Evolutionary conservation across 2,797 vertebrate species (phyloP).

Genomic region (Peromyscus attwateri): DNA sequence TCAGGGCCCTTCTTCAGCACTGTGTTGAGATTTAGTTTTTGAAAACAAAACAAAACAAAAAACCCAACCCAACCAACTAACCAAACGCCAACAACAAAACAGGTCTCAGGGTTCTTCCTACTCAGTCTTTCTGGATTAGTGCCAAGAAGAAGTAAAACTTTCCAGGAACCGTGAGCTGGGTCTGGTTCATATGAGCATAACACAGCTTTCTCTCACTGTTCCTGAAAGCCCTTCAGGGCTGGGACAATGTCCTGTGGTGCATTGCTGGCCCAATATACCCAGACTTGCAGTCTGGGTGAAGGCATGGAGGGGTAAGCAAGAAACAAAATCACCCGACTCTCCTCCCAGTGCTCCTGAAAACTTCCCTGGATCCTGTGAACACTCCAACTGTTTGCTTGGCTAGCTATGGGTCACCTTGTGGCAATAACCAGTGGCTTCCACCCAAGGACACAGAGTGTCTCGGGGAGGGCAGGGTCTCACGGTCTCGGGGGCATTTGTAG

Average conservation of each 20-base stretch:
- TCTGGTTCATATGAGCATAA: neutral
- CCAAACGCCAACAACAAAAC: neutral
- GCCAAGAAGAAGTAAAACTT: slow-evolving; percentile 69
- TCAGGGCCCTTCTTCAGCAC: neutral
- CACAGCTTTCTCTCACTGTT: neutral
- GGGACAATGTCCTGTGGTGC: accelerated
- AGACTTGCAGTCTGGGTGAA: neutral
- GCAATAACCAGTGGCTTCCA: neutral
- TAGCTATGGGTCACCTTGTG: accelerated
- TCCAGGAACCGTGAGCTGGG: neutral
- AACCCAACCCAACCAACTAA: neutral
- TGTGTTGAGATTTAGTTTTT: slow-evolving; percentile 32
- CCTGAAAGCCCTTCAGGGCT: neutral
- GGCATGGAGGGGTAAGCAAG: neutral
- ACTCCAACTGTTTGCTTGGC: accelerated
- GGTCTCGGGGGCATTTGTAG: neutral
- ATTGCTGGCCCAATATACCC: neutral
- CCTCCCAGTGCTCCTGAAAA: neutral
- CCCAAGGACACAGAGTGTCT: neutral
- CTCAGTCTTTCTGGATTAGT: slow-evolving; percentile 48
- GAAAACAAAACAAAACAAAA: neutral
- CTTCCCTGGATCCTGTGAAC: neutral
- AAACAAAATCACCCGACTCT: neutral
- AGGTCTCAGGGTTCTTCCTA: slow-evolving; percentile 24
- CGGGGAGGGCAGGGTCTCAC: accelerated